phyloP scores from a whole-genome alignment of 1,140 invertebrate species.

The Heterodera schachtii region DNA sequence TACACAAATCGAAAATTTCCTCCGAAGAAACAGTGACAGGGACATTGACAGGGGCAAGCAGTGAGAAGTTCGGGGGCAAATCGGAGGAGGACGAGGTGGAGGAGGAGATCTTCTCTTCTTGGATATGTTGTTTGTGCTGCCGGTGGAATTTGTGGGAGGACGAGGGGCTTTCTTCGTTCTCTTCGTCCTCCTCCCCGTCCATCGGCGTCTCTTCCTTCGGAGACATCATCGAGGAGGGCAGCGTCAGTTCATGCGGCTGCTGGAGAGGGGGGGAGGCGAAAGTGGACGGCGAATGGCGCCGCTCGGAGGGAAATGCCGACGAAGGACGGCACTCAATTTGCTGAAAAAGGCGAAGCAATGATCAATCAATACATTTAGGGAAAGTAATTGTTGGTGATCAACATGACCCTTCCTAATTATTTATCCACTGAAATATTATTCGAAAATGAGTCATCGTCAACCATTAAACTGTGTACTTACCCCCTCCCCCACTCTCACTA shows the following conservation, averaged over 20 bases:
- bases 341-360: too few species aligned
- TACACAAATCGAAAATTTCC: constrained; percentile 51
- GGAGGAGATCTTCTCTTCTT: constrained; percentile 33
- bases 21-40: constrained; percentile 53
- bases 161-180: constrained; percentile 12
- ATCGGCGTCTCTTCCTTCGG: constrained; percentile 21
- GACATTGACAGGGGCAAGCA: constrained; percentile 55
- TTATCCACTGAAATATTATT: neutral
- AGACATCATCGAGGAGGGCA: constrained; percentile 27
- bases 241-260: constrained; percentile 4
- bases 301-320: neutral
- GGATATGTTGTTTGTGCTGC: constrained; percentile 22
- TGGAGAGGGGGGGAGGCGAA: neutral
- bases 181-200: neutral
- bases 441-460: too few species aligned
- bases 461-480: too few species aligned
- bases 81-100: constrained; percentile 24
- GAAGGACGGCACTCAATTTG: too few species aligned
- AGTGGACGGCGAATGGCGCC: neutral
- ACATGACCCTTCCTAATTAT: too few species aligned
- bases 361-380: too few species aligned
- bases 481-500: too few species aligned
- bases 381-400: too few species aligned
- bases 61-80: constrained; percentile 49
- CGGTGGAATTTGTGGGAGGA: constrained; percentile 20